Base-by-base conservation (phyloP, 1,140 invertebrate genomes). In the Drosophila melanica region DNA sequence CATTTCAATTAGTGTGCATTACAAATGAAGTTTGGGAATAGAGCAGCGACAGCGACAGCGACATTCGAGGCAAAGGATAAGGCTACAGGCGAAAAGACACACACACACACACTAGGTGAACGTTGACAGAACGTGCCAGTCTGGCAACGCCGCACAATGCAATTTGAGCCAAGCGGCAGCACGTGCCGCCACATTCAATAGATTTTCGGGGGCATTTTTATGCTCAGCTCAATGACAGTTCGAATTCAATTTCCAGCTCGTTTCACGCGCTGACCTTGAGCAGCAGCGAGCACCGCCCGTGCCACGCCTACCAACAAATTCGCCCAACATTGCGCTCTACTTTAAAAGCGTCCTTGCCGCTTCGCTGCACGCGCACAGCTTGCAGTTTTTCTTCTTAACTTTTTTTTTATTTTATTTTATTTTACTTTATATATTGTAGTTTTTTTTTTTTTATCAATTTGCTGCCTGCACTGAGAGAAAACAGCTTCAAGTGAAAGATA, bases 21-120 rank as follows among this genome's bases (percentile, higher is more conserved):
- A 87, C 82, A 87, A 87, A 87, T 87, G 84, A 87, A 87, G 82
- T 89, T 87, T 87, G 82, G 82, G 82, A 87, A 87, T 87, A 87
- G 75, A 79, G 65, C 65, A 73, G 30, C 30, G 23, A 23, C 30
- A 33, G 30, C 30, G 30, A 33, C 30, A 33, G 23, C 23, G 23
- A 4, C 30, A 30, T 27, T 10, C 30, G 10, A 41, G 37, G 16
- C 16, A 18, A 58, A 30, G 33, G n/a, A 41, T 5, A 47, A 23
- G 45, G 39, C 39, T n/a, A n/a, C 5, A 35, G 6, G 3, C 30
- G 7, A 5, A 33, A 5, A 6, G 0, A 35, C 33, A 35, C 33
- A 35, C 33, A 9, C 33, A 35, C 9, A 35, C 33, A 35, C 33
- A 9, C 35, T 33, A 58, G 54, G 41, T 58, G 54, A 58, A 14